These are phyloP conservation scores for Vulpes lagopus DNA, from an alignment of 2,113 vertebrate genomes.

Conservation along the genomic window DNA sequence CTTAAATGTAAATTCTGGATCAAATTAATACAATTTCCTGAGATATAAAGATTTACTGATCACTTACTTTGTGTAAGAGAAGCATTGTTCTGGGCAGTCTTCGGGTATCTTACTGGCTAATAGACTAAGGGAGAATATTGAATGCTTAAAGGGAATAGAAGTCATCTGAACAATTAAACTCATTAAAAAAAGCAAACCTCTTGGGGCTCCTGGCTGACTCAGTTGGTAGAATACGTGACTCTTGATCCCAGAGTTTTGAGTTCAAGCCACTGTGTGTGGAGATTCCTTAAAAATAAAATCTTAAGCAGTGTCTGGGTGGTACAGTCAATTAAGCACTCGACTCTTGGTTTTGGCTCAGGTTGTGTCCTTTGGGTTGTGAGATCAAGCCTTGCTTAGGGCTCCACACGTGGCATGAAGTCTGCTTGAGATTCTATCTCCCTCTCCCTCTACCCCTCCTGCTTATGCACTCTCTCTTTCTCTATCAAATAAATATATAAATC, in stretches of 20 bases:
- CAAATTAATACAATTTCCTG: not conserved
- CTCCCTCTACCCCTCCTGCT: not conserved
- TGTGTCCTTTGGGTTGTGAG: not conserved
- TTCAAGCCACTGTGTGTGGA: not conserved
- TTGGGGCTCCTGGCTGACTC: not conserved
- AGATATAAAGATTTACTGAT: not conserved
- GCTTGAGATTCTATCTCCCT: not conserved
- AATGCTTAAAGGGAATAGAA: not conserved
- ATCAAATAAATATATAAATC: not conserved
- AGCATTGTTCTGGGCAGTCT: not conserved
- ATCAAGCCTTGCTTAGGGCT: not conserved
- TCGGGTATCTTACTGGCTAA: not conserved
- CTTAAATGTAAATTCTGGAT: not conserved
- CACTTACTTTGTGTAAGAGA: not conserved
- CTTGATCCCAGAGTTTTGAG: not conserved
- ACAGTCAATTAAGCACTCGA: not conserved
- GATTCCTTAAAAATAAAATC: not conserved
- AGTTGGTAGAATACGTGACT: not conserved
- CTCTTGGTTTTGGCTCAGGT: not conserved
- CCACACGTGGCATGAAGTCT: not conserved
- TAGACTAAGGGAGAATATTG: not conserved
- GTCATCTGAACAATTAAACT: not conserved
- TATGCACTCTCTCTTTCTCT: not conserved
- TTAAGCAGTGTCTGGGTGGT: not conserved
- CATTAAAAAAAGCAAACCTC: not conserved